These are phyloP conservation scores for Dryas iulia DNA, from an alignment of 1,140 invertebrate genomes.

Conservation along the genomic window DNA sequence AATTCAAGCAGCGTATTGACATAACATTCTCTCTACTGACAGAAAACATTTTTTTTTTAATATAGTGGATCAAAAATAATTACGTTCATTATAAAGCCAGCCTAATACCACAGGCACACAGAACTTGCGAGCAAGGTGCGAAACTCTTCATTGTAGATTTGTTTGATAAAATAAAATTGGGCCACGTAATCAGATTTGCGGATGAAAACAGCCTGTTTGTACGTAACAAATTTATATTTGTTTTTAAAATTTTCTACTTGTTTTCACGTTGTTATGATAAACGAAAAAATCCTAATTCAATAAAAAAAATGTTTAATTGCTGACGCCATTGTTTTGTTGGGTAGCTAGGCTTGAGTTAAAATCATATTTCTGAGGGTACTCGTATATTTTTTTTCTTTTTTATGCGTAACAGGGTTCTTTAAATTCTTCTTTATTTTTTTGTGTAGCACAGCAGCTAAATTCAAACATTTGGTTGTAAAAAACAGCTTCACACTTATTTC, in stretches of 20 bases:
- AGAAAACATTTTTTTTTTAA: too few relatives aligned
- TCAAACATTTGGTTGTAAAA: too few relatives aligned
- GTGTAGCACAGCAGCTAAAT: too few relatives aligned
- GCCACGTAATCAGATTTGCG: slow-evolving; percentile 16
- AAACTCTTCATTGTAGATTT: slow-evolving; percentile 16
- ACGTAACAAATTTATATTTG: slow-evolving; percentile 19
- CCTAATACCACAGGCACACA: slow-evolving; percentile 3
- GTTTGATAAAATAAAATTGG: slow-evolving; percentile 25
- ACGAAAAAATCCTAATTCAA: background rate
- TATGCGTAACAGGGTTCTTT: too few relatives aligned
- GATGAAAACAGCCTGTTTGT: slow-evolving; percentile 16
- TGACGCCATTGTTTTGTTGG: background rate
- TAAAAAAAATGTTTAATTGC: background rate
- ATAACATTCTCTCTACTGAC: too few relatives aligned
- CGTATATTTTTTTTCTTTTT: too few relatives aligned
- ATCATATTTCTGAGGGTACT: too few relatives aligned
- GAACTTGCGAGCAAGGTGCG: slow-evolving; percentile 16
- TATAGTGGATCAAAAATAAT: too few relatives aligned
- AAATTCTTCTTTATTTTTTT: too few relatives aligned
- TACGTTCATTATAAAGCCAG: background rate
- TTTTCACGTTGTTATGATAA: background rate
- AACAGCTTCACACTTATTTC: too few relatives aligned
- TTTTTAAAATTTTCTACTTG: slow-evolving; percentile 6
- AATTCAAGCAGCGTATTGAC: too few relatives aligned
- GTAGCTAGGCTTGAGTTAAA: too few relatives aligned